Base-by-base conservation (phyloP, 2,113 vertebrate genomes). In the Leucopsar rothschildi region DNA sequence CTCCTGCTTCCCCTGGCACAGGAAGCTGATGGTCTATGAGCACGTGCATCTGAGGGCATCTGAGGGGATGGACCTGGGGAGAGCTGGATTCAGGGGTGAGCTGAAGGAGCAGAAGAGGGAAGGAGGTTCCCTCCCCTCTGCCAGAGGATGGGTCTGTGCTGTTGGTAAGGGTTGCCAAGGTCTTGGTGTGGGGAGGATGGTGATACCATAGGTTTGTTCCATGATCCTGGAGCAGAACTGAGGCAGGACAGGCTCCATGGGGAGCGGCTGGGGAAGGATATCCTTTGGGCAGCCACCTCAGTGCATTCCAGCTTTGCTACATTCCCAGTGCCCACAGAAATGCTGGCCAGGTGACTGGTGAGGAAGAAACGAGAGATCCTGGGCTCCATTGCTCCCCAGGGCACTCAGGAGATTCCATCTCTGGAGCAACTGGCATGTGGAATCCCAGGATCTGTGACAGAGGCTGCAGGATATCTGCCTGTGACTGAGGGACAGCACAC, bases 1-100 rank as follows among this genome's bases (percentile, higher is more conserved):
- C 6, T 53, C 53, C 52, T n/a, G 42, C 49, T 39, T 12, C 8
- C 33, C 40, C 13, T 1, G 6, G 3, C 21, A 31, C 1, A 0
- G 52, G n/a, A 37, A 28, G 70, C 61, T 31, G 79, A 10, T 68
- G 52, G 56, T 29, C 27, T 49, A 4, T 1, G 0, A 21, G 35
- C 44, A 7, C 15, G 1, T 5, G 8, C 33, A 6, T 16, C 52
- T 28, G 57, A 35, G 45, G 39, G 33, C 65, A 47, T 72, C 49
- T 24, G 22, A 37, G 22, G 56, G 60, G 9, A 3, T 28, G 35
- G 17, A 1, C 42, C 29, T 21, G 50, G 56, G 78, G 27, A 65
- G 28, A 27, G 33, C 7, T 5, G 3, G 14, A 17, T 28, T 70
- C 73, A 28, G 45, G 31, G 33, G 33, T 6, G 35, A 65, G 19